These are phyloP conservation scores for Theropithecus gelada DNA, from an alignment of 2,113 vertebrate genomes.

Conservation along the genomic window DNA sequence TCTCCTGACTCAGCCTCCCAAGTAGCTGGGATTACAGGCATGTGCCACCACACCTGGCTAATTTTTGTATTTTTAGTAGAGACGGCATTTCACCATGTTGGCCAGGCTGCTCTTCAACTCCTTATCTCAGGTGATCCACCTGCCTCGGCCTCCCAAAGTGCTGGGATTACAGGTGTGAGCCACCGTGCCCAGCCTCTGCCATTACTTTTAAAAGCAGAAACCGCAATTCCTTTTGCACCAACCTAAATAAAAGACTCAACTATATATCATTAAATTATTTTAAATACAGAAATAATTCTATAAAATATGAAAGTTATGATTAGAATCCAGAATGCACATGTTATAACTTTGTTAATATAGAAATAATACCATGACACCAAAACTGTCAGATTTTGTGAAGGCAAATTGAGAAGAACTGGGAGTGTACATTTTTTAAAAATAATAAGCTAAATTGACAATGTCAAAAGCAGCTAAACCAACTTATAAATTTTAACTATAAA, in stretches of 20 bases:
- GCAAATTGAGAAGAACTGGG: not conserved
- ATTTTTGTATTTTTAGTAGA: too few relatives aligned
- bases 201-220: not conserved
- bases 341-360: not conserved
- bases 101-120: too few relatives aligned
- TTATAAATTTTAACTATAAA: not conserved
- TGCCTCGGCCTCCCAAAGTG: too few relatives aligned
- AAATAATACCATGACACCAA: not conserved
- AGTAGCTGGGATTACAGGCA: too few relatives aligned
- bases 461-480: not conserved
- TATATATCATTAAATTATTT: not conserved
- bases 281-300: not conserved
- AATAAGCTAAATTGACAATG: not conserved
- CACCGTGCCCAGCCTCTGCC: too few relatives aligned
- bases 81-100: too few relatives aligned
- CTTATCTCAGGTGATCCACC: too few relatives aligned
- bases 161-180: too few relatives aligned
- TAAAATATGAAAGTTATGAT: not conserved
- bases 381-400: not conserved
- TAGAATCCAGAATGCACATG: not conserved
- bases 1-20: too few relatives aligned
- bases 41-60: too few relatives aligned
- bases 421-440: not conserved
- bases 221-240: too few relatives aligned
- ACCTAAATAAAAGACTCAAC: not conserved